Evolutionary conservation across 1,140 invertebrate genomes (phyloP).

Genomic region (Proctacanthus coquilletti): DNA sequence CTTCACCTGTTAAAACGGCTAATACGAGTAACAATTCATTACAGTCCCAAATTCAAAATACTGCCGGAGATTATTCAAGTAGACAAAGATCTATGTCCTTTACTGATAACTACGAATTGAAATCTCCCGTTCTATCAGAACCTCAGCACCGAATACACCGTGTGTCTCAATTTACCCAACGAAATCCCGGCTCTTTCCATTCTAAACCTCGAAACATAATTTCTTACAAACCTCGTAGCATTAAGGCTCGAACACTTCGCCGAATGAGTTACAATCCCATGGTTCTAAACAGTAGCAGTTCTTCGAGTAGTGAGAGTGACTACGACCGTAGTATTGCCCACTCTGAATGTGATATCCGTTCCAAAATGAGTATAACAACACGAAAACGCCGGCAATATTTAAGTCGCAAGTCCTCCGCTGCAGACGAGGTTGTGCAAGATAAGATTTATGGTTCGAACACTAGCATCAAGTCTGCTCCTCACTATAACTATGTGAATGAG

Average conservation of each 20-base stretch:
- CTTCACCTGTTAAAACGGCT: conserved; percentile 18
- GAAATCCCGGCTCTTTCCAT: conserved; percentile 6
- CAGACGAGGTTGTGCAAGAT: conserved; percentile 19
- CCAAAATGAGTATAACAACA: conserved; percentile 12
- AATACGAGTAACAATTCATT: conserved; percentile 16
- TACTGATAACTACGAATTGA: conserved; percentile 26
- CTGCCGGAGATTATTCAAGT: conserved; percentile 4
- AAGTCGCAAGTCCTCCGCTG: conserved; percentile 18
- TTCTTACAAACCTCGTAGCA: conserved; percentile 25
- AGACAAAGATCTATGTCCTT: conserved; percentile 29
- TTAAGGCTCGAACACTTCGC: conserved; percentile 34
- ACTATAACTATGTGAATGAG: conserved; percentile 19
- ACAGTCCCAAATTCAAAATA: conserved; percentile 5
- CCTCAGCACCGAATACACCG: conserved; percentile 7
- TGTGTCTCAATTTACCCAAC: background rate
- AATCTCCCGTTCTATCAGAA: conserved; percentile 23
- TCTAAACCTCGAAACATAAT: conserved; percentile 3
- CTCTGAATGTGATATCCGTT: conserved; percentile 30
- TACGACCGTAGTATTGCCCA: conserved; percentile 26
- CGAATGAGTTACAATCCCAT: conserved; percentile 38
- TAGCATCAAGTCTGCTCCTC: conserved; percentile 31
- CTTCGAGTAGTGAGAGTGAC: conserved; percentile 21
- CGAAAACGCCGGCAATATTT: conserved; percentile 16
- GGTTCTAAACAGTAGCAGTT: conserved; percentile 31
- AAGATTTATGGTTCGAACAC: conserved; percentile 31